A percentile compares a stretch with the other conserved stretches of the same genome.
These are phyloP conservation scores for Apostichopus californicus DNA, from an alignment of 35 echinoderm and acorn worm genomes.

Conservation along the genomic window DNA sequence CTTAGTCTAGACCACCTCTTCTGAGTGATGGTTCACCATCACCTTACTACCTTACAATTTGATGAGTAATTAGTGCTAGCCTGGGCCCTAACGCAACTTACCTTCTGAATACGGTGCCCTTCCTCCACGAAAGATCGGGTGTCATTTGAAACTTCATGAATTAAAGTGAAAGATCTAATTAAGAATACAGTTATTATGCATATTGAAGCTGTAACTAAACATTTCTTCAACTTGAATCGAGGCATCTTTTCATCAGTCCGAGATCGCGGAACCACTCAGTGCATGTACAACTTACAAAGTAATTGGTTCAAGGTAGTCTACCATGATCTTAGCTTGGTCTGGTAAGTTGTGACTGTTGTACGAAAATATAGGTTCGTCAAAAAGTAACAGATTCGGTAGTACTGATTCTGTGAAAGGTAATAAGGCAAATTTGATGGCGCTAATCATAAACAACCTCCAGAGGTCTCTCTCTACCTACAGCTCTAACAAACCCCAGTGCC, in stretches of 20 bases:
- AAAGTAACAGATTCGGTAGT: no score
- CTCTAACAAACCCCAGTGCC: no score
- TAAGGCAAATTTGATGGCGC: no score
- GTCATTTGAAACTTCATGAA: constrained; percentile 33
- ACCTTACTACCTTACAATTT: not conserved
- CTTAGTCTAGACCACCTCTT: not conserved
- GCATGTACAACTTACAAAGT: no score
- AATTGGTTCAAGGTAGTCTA: no score
- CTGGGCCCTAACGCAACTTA: not conserved
- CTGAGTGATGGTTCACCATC: no score
- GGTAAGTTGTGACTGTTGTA: no score
- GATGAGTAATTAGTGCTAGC: not conserved
- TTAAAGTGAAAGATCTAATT: constrained; percentile 14
- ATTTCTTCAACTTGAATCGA: constrained; percentile 26
- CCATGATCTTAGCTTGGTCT: no score
- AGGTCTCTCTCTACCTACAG: no score
- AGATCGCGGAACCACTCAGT: not conserved
- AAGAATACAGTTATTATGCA: constrained; percentile 19
- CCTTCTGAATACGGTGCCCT: constrained; percentile 27
- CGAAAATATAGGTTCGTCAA: no score
- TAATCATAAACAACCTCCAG: no score
- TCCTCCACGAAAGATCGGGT: constrained; percentile 9
- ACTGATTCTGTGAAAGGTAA: no score
- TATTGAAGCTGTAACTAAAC: not conserved
- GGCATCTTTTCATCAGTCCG: not conserved